Conservation (phyloP, 2,113 vertebrate genomes). For the Piliocolobus tephrosceles region DNA sequence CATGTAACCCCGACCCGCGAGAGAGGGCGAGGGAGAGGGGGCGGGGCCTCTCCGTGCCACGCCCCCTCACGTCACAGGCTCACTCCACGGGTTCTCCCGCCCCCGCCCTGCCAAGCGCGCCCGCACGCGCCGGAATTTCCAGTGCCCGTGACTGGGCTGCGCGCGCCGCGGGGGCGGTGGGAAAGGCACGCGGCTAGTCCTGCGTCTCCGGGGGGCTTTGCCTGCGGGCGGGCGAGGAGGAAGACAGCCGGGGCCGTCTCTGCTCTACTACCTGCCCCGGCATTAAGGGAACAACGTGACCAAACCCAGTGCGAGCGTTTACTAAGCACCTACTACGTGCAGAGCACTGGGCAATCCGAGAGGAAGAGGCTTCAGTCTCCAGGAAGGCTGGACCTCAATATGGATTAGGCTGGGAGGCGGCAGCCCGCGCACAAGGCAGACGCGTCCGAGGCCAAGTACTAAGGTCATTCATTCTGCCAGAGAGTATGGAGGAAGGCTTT, state of each 20-base stretch:
- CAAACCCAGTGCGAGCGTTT: background rate
- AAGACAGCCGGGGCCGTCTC: rapidly evolving
- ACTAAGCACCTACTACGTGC: background rate
- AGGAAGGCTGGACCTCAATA: background rate
- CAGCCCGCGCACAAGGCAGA: background rate
- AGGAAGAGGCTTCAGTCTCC: background rate
- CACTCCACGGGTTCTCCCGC: constrained; percentile 59
- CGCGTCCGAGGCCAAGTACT: background rate
- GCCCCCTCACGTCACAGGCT: constrained; percentile 71
- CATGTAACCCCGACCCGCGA: constrained; percentile 84
- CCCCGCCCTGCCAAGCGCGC: background rate
- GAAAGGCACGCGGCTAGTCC: background rate
- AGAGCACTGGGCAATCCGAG: background rate
- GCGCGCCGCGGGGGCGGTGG: background rate
- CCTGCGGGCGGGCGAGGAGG: background rate
- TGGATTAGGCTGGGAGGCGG: background rate
- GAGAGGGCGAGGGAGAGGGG: constrained; percentile 65
- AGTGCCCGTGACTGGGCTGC: background rate
- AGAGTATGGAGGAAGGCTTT: background rate
- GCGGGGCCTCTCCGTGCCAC: background rate
- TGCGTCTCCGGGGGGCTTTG: rapidly evolving
- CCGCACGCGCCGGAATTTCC: constrained; percentile 55
- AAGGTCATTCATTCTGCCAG: background rate
- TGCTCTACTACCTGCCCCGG: background rate
- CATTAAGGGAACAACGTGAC: background rate